phyloP scores from a whole-genome alignment of 2,113 vertebrate genomes.

The Hippolais icterina region DNA sequence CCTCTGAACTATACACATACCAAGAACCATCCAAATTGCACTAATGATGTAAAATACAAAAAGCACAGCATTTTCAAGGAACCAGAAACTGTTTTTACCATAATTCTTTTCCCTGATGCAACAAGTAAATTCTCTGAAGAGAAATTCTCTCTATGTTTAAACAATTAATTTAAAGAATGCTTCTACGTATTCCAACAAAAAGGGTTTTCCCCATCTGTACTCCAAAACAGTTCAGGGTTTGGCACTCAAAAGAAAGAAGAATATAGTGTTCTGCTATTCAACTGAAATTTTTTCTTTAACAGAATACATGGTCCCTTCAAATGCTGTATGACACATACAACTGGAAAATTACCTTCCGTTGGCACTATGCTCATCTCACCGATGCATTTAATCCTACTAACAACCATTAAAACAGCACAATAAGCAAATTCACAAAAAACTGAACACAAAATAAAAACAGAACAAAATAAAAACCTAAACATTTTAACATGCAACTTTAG shows the following conservation, averaged over 20 bases:
- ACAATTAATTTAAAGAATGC: constrained; percentile 31
- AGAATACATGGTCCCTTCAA: constrained; percentile 82
- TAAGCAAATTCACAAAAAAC: constrained; percentile 83
- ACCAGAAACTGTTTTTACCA: constrained; percentile 71
- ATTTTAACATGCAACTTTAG: constrained; percentile 86
- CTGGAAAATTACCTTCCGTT: constrained; percentile 78
- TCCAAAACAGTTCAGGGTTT: constrained; percentile 69
- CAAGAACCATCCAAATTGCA: constrained; percentile 82
- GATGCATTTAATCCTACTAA: constrained; percentile 80
- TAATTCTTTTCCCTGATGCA: constrained; percentile 36
- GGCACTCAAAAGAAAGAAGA: constrained; percentile 75
- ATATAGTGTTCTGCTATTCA: constrained; percentile 53
- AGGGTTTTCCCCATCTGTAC: constrained; percentile 34
- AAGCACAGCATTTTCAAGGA: constrained; percentile 86
- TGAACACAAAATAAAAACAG: constrained; percentile 72
- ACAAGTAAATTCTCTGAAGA: constrained; percentile 54
- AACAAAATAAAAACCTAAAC: constrained; percentile 78
- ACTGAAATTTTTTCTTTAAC: constrained; percentile 41
- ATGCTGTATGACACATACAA: constrained; percentile 84
- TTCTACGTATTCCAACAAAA: constrained; percentile 50
- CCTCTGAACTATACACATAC: constrained; percentile 84
- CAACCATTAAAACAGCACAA: constrained; percentile 81
- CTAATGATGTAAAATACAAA: constrained; percentile 77
- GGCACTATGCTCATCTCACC: constrained; percentile 79
- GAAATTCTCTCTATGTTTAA: constrained; percentile 26